These are phyloP conservation scores for Molorchus minor DNA, from an alignment of 2,888 invertebrate genomes.

Conservation along the genomic window DNA sequence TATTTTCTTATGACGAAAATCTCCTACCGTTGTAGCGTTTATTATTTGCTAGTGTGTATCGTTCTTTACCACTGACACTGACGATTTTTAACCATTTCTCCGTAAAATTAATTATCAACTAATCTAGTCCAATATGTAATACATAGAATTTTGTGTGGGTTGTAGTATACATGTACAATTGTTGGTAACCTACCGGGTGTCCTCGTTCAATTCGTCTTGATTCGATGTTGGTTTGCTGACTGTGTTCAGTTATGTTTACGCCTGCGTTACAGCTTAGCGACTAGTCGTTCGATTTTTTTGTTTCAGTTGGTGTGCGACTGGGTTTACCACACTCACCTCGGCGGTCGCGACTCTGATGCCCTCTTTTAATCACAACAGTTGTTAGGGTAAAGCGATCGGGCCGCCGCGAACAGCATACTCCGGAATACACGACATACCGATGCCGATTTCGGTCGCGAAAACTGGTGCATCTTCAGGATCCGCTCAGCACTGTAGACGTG, in stretches of 20 bases:
- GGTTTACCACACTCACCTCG: conserved; percentile 38
- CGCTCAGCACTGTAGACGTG: background rate
- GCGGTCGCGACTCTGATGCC: conserved; percentile 30
- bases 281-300: conserved; percentile 30
- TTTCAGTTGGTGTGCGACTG: conserved; percentile 27
- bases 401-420: conserved; percentile 25
- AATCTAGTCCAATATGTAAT: conserved; percentile 65
- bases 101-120: conserved; percentile 63
- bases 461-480: background rate
- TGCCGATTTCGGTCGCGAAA: background rate
- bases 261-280: conserved; percentile 55
- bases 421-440: conserved; percentile 8
- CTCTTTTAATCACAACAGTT: conserved; percentile 32
- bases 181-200: conserved; percentile 64
- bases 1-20: conserved; percentile 70
- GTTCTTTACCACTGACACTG: conserved; percentile 63
- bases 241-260: conserved; percentile 54
- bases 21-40: conserved; percentile 65
- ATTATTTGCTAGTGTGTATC: conserved; percentile 65
- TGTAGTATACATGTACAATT: conserved; percentile 68
- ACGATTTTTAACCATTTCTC: conserved; percentile 64
- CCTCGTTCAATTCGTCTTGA: conserved; percentile 56
- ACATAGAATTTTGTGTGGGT: conserved; percentile 67
- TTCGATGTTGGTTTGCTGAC: conserved; percentile 52
- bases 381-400: conserved; percentile 30